Conservation (phyloP, 2,888 invertebrate species). For the Phalangium opilio region DNA sequence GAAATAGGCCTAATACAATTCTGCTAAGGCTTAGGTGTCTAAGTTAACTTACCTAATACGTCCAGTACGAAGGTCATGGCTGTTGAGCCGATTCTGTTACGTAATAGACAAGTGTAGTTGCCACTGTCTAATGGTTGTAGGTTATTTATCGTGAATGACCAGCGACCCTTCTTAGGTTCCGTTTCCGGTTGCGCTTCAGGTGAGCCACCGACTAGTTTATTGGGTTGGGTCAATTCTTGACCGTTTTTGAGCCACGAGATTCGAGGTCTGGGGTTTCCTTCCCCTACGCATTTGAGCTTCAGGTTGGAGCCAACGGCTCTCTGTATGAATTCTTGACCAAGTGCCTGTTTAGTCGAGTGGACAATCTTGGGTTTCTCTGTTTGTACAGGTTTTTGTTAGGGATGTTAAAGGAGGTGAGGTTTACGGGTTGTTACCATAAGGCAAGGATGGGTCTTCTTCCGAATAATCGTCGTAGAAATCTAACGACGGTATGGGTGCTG, state of each 20-base stretch:
- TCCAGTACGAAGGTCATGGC: constrained; percentile 13
- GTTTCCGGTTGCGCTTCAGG: constrained; percentile 10
- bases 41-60: constrained; percentile 14
- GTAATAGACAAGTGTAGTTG: constrained; percentile 16
- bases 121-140: constrained; percentile 16
- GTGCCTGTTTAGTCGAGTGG: no score
- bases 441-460: no score
- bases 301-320: constrained; percentile 16
- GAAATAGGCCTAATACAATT: no score
- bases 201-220: not conserved
- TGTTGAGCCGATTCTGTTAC: constrained; percentile 10
- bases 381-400: no score
- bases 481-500: no score
- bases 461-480: no score
- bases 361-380: no score
- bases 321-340: constrained; percentile 3
- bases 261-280: constrained; percentile 16
- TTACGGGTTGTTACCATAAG: no score
- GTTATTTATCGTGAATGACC: constrained; percentile 13
- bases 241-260: constrained; percentile 21
- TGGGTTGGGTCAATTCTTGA: constrained; percentile 7
- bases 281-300: constrained; percentile 19
- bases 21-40: no score
- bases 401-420: no score
- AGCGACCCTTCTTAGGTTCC: constrained; percentile 8